Evolutionary conservation across 2,113 vertebrate species (phyloP).

Genomic region (Lophura nycthemera): DNA sequence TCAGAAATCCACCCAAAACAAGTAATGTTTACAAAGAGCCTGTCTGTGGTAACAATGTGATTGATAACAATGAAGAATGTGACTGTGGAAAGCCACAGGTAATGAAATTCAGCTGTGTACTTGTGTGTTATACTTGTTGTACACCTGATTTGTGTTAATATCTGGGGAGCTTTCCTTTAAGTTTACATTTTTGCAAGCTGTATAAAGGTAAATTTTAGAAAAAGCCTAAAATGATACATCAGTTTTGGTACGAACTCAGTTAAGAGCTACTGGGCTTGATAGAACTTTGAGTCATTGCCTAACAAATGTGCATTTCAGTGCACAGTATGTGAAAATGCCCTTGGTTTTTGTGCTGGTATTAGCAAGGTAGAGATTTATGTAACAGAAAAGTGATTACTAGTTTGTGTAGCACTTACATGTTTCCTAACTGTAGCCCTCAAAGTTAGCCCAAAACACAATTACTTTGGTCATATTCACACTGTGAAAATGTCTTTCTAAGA

Average conservation of each 20-base stretch:
- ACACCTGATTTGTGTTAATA: background rate
- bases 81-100: conserved; percentile 89
- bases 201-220: background rate
- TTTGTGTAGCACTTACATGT: background rate
- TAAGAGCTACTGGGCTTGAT: background rate
- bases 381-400: background rate
- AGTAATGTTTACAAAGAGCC: conserved; percentile 73
- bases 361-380: background rate
- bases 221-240: background rate
- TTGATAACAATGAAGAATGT: conserved; percentile 85
- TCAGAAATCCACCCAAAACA: conserved; percentile 82
- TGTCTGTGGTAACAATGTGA: conserved; percentile 84
- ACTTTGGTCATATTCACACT: background rate
- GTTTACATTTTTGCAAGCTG: background rate
- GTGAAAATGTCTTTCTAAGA: background rate
- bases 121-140: background rate
- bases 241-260: background rate
- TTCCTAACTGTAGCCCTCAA: background rate
- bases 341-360: background rate
- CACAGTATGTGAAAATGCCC: background rate
- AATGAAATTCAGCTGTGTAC: background rate
- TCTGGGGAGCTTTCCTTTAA: background rate
- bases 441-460: background rate
- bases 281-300: background rate
- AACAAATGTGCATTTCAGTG: background rate